Evolutionary conservation across 2,797 vertebrate genomes (phyloP), one percentile per base, ranked within the genome.

Genomic region (Etheostoma nigrum): DNA sequence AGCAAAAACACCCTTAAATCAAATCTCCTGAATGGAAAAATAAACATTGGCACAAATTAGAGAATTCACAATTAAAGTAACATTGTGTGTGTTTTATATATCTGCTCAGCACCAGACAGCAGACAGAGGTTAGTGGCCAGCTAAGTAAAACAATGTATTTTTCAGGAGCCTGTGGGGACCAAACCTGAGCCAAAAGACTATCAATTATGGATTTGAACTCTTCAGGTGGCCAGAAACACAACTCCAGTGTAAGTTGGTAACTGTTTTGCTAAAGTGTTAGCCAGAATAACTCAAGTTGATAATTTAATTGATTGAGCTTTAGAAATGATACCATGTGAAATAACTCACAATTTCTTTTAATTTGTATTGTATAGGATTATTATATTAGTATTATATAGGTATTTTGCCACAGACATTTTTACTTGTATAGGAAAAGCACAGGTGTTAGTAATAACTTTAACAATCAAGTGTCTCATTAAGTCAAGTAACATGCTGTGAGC

Each of bases 1-100:
- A 47, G 5, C 16, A 19, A 30, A 47, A 42, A 57, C 7, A 8
- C 1, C 16, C 14, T 42, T 48, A n/a, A 36, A 55, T 60, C 15
- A 70, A 60, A 70, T 60, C 10, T 70, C n/a, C 15, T 58, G 44
- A 47, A 2, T 15, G 53, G 25, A 57, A 69, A 36, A 59, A 18
- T 27, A 0, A 40, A 42, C 16, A 27, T 23, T 36, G 47, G 19
- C 16, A 1, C 5, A 30, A 5, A 30, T 40, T 40, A 40, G 36
- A 40, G 36, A 40, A 40, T 40, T 40, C 6, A 51, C 30, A 21
- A 42, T 11, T 27, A 27, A 57, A 42, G 15, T 36, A 23, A 11
- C n/a, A 73, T 47, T 19, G 4, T 59, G 10, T 67, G 36, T 36
- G 36, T 36, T 10, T 36, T 9, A 10, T 36, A 36, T 6, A 14